These are phyloP conservation scores for Pelusios castaneus DNA, from an alignment of 2,113 vertebrate species.

Conservation along the genomic window DNA sequence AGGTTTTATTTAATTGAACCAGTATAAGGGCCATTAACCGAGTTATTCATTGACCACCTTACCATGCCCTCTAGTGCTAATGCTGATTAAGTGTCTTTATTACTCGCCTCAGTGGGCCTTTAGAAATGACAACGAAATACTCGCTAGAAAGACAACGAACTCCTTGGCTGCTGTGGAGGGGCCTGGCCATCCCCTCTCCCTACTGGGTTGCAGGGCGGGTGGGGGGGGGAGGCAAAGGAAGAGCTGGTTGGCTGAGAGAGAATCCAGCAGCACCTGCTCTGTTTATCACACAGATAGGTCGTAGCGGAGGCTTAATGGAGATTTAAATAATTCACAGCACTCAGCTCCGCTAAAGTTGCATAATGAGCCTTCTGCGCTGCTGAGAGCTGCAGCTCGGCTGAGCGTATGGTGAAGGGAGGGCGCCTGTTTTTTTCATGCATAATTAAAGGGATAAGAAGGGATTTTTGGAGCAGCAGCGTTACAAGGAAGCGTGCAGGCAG, in stretches of 20 bases:
- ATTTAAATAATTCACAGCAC: slow-evolving; percentile 91
- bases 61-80: slow-evolving; percentile 59
- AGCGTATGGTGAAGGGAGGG: slow-evolving; percentile 66
- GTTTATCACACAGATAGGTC: slow-evolving; percentile 82
- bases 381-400: slow-evolving; percentile 49
- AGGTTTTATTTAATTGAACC: slow-evolving; percentile 72
- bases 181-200: slow-evolving; percentile 63
- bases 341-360: slow-evolving; percentile 81
- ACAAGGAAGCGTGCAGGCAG: slow-evolving; percentile 69
- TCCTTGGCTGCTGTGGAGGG: neutral
- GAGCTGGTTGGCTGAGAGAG: slow-evolving; percentile 16
- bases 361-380: slow-evolving; percentile 80
- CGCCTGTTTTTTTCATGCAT: slow-evolving; percentile 81
- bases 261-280: slow-evolving; percentile 73
- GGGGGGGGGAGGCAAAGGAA: slow-evolving; percentile 40
- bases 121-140: slow-evolving; percentile 59
- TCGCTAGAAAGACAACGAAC: slow-evolving; percentile 7
- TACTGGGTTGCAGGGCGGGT: slow-evolving; percentile 57
- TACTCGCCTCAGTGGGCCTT: slow-evolving; percentile 67
- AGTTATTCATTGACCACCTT: slow-evolving; percentile 64
- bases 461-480: slow-evolving; percentile 66
- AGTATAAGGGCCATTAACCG: slow-evolving; percentile 66
- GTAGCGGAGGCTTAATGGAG: slow-evolving; percentile 81
- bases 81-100: slow-evolving; percentile 69
- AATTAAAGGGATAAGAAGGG: slow-evolving; percentile 79